These are phyloP conservation scores for Halichoerus grypus DNA, from an alignment of 2,113 vertebrate genomes.

Conservation along the genomic window DNA sequence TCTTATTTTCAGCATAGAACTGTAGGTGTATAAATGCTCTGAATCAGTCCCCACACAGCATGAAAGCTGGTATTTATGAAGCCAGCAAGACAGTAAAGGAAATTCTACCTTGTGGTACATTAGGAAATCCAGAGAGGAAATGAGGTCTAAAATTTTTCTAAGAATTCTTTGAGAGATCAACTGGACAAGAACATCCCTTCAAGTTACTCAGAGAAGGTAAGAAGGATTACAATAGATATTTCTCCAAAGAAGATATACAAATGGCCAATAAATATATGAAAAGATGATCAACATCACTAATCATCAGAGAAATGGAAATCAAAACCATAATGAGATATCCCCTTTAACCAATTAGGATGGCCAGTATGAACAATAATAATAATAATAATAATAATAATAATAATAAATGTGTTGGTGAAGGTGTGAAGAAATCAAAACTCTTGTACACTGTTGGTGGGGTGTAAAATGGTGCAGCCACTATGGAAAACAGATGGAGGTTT, in stretches of 20 bases:
- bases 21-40: conserved; percentile 85
- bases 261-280: neutral
- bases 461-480: neutral
- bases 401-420: neutral
- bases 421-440: neutral
- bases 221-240: neutral
- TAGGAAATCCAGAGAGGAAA: conserved; percentile 64
- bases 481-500: neutral
- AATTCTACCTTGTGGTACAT: conserved; percentile 69
- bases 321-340: neutral
- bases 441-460: neutral
- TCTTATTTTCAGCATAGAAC: conserved; percentile 86
- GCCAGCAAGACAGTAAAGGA: conserved; percentile 22
- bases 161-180: neutral
- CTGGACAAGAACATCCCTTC: neutral
- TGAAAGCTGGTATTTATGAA: conserved; percentile 79
- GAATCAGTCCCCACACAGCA: conserved; percentile 76
- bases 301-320: conserved; percentile 32
- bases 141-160: conserved; percentile 15
- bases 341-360: neutral
- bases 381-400: neutral
- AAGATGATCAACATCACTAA: neutral
- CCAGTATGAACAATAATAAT: neutral
- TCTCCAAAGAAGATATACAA: neutral
- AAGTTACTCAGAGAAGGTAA: neutral